These are phyloP conservation scores for Volucella bombylans DNA, from an alignment of 2,888 invertebrate species.

Conservation along the genomic window DNA sequence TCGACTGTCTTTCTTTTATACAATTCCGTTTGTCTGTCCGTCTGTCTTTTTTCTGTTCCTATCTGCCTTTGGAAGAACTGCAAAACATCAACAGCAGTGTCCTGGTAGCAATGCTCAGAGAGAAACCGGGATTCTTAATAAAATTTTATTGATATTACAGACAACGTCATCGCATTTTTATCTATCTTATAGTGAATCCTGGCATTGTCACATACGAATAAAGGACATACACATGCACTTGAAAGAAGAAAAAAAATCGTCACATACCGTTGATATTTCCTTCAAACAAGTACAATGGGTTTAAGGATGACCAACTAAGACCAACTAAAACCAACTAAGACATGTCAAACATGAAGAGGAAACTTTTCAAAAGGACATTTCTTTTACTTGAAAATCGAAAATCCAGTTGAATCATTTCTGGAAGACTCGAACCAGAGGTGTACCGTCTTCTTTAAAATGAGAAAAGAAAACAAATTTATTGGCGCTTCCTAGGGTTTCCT, in stretches of 20 bases:
- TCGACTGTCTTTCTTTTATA: not conserved
- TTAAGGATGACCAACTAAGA: slow-evolving; percentile 62
- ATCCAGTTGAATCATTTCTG: slow-evolving; percentile 2
- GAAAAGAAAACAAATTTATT: slow-evolving; percentile 48
- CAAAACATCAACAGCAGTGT: slow-evolving; percentile 56
- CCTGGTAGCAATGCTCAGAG: not conserved
- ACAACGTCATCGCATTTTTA: slow-evolving; percentile 76
- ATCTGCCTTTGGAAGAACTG: slow-evolving; percentile 32
- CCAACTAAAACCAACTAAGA: not conserved
- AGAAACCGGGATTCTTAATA: slow-evolving; percentile 80
- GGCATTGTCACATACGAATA: slow-evolving; percentile 50
- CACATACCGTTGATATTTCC: slow-evolving; percentile 68
- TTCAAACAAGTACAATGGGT: slow-evolving; percentile 63
- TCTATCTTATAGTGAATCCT: slow-evolving; percentile 35
- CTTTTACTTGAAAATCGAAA: not conserved
- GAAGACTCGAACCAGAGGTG: slow-evolving; percentile 9
- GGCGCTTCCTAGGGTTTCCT: slow-evolving; percentile 48
- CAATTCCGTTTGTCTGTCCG: slow-evolving; percentile 11
- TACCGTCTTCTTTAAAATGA: slow-evolving; percentile 8
- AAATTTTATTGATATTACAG: slow-evolving; percentile 82
- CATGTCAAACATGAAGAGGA: not conserved
- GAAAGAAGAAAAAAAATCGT: slow-evolving; percentile 33
- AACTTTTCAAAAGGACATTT: slow-evolving; percentile 15
- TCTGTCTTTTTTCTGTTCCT: slow-evolving; percentile 16
- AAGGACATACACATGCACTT: slow-evolving; percentile 9